These are phyloP conservation scores for Caenorhabditis sp. DNA, from an alignment of 2,888 invertebrate species.

Conservation along the genomic window DNA sequence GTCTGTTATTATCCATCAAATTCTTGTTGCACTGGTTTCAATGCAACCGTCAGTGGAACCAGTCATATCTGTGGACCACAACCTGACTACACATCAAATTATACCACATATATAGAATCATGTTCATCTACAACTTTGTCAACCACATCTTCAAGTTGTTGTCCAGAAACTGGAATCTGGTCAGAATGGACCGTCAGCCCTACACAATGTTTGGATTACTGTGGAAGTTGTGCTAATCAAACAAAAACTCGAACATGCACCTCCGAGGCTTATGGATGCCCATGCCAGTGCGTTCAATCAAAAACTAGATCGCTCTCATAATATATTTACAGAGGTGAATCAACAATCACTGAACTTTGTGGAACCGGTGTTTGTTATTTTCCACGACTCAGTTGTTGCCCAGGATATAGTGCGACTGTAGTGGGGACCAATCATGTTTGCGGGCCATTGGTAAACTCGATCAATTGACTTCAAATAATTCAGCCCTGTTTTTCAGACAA, in stretches of 20 bases:
- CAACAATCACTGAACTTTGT: constrained; percentile 26
- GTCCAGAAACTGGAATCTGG: constrained; percentile 46
- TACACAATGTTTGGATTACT: constrained; percentile 41
- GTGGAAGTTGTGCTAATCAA: constrained; percentile 52
- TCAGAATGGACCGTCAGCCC: constrained; percentile 43
- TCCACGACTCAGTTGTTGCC: constrained; percentile 48
- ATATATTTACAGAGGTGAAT: constrained; percentile 31
- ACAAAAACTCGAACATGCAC: constrained; percentile 43
- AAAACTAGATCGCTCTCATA: too few relatives aligned
- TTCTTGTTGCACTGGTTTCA: constrained; percentile 41
- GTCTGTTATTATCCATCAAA: constrained; percentile 45
- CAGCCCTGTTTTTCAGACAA: constrained; percentile 9
- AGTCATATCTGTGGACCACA: constrained; percentile 44
- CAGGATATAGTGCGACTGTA: constrained; percentile 30
- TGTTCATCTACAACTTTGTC: constrained; percentile 3
- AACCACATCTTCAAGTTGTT: constrained; percentile 16
- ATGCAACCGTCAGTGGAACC: constrained; percentile 28
- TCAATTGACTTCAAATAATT: not conserved
- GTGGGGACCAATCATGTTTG: constrained; percentile 16
- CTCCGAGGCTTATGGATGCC: constrained; percentile 48
- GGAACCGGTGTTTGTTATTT: constrained; percentile 44
- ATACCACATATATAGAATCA: constrained; percentile 26
- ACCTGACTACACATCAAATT: constrained; percentile 29
- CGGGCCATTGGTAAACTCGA: constrained; percentile 21
- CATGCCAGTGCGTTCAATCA: constrained; percentile 42